Base-by-base conservation (phyloP, 1,140 invertebrate genomes). In the Eubasilissa regina region DNA sequence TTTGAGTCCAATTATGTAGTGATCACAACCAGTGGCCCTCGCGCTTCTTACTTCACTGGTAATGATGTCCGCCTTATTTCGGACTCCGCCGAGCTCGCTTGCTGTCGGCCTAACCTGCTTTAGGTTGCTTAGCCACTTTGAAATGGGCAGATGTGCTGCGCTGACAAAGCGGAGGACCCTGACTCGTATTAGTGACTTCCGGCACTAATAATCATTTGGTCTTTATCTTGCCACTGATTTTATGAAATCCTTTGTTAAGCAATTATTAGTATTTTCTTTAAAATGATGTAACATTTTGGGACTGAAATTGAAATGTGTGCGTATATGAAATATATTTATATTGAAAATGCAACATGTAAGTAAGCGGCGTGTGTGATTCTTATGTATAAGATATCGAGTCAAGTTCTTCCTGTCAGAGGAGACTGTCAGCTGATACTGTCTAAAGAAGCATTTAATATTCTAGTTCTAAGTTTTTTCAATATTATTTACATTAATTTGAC, bases 401-500 rank as follows among this genome's bases (percentile, higher is more conserved):
- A 53, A 73, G 70, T 73, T 73, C 70, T 73, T 73, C 70, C 70
- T 53, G n/a, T 47, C 19, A 43, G 17, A 43, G 53, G 70, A 73
- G 53, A 51, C 8, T 11, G 45, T n/a, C n/a, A 70, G 17, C 25
- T 55, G 56, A 60, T 60, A 60, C 25, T 60, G 13, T 70, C 44
- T 43, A 70, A 48, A 11, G 44, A 73, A 73, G 70, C 70, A 73
- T 73, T 73, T 73, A 73, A 19, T 73, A 55, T 73, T 73, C 48
- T 73, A 73, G 70, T 73, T 53, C n/a, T 73, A 68, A 68, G 64
- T 13, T 19, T 68, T 68, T 68, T 19, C 25, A 48, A 13, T 48
- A 45, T 47, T 70, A 70, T 51, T 47, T 68, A 48, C 25, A 55
- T 55, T 55, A n/a, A 15, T 55, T 64, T 64, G 60, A 43, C 25